phyloP scores from a whole-genome alignment of 2,888 invertebrate species.

The Macrosoma leucophasiata region DNA sequence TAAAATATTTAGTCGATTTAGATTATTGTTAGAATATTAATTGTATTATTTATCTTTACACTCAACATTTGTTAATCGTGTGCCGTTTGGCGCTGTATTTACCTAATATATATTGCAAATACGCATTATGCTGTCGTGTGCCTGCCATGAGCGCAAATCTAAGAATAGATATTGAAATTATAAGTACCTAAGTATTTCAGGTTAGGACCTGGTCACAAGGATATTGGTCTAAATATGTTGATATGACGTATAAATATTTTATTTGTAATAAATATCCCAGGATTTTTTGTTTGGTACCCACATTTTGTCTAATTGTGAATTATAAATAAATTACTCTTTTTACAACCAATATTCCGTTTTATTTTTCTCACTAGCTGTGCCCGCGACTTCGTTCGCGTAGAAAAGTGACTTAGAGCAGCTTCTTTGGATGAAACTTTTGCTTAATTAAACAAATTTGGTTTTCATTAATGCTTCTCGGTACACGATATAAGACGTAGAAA shows the following conservation, averaged over 20 bases:
- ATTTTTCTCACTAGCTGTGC: too few species aligned
- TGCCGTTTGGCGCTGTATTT: conserved; percentile 35
- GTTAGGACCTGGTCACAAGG: conserved; percentile 48
- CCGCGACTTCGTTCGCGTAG: too few species aligned
- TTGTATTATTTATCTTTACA: conserved; percentile 73
- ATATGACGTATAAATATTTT: conserved; percentile 19
- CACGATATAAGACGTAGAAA: too few species aligned
- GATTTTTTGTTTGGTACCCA: conserved; percentile 59
- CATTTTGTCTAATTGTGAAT: conserved; percentile 64
- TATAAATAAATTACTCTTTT: conserved; percentile 73
- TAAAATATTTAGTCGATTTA: conserved; percentile 70
- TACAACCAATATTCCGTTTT: conserved; percentile 40
- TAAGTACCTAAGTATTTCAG: conserved; percentile 36
- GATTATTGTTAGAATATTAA: conserved; percentile 64
- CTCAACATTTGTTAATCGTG: conserved; percentile 56
- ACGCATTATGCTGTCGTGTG: conserved; percentile 38
- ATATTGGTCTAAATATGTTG: conserved; percentile 25
- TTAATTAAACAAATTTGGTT: too few species aligned
- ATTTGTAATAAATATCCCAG: conserved; percentile 53
- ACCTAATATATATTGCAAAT: conserved; percentile 34
- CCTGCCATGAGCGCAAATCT: conserved; percentile 40
- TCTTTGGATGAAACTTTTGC: too few species aligned
- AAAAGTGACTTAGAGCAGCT: too few species aligned
- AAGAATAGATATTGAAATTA: conserved; percentile 36
- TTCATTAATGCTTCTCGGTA: too few species aligned